Evolutionary conservation across 2,113 vertebrate species (phyloP).

Genomic region (Phalacrocorax carbo): DNA sequence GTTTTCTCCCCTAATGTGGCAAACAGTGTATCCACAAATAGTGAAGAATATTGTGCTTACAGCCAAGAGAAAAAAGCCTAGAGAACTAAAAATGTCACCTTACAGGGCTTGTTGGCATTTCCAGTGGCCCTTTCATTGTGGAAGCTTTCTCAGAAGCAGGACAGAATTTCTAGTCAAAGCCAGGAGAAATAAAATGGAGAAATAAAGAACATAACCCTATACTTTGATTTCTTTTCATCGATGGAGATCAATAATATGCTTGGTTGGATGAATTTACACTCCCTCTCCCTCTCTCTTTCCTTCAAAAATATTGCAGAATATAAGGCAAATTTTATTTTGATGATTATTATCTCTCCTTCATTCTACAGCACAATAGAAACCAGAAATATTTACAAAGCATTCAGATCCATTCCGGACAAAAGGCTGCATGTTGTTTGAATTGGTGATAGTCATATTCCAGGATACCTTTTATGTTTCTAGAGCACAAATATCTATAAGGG

Average conservation of each 20-base stretch:
- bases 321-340: neutral
- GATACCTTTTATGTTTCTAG: neutral
- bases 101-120: neutral
- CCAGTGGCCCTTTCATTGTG: neutral
- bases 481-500: neutral
- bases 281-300: neutral
- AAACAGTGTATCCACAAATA: neutral
- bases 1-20: neutral
- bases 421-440: neutral
- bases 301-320: constrained; percentile 3
- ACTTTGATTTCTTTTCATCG: constrained; percentile 10
- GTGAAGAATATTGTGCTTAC: neutral
- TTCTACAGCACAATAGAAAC: neutral
- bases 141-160: neutral
- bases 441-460: neutral
- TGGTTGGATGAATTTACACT: neutral
- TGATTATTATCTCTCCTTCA: neutral
- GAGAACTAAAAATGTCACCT: neutral
- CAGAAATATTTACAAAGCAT: constrained; percentile 20
- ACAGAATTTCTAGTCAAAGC: neutral
- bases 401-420: neutral
- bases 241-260: neutral
- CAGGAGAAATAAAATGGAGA: neutral
- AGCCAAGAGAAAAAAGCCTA: neutral
- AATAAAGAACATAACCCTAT: neutral